Base-by-base conservation (phyloP, 2,888 invertebrate genomes). In the Rhingia campestris region DNA sequence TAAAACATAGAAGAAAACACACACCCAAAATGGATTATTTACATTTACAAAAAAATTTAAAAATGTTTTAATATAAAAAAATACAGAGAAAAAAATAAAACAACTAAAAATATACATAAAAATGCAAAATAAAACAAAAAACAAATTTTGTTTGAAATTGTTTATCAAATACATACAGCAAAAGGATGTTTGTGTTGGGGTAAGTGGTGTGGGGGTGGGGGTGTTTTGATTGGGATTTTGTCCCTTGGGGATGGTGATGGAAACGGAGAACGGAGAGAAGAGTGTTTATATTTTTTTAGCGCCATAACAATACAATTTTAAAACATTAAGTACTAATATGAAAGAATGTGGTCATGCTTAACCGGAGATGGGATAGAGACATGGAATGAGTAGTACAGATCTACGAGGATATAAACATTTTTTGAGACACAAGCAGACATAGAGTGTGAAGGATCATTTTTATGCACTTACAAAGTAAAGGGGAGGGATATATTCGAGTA, bases 1-100 rank as follows among this genome's bases (percentile, higher is more conserved):
- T 90, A 91, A 90, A 90, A 91, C 90, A 91, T 90, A 90, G 91
- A 90, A 90, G 91, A 90, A 89, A 90, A 91, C 91, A 91, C 91
- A 91, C 91, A 91, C 91, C 91, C 91, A 91, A 84, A 91, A 91
- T 90, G 91, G 91, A 91, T 91, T 91, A 91, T 91, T 91, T 91
- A 91, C 91, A 91, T 90, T 90, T 90, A 91, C 91, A 90, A 90
- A 89, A 89, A 87, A 67, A 72, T 72, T 84, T 75, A 89, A 22
- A 22, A 89, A 89, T 89, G 88, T 88, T 70, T 74, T 80, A 75
- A 75, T 70, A 49, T 54, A 61, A 58, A 88, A 86, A 81, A 82
- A 87, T 22, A 22, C 22, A 22, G 22, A 81, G 81, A 67, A 86
- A 86, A 79, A 80, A 37, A 80, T 86, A 86, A 61, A 80, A 76